A percentile compares a stretch with the other conserved stretches of the same genome.
These are phyloP conservation scores for Dromiciops gliroides DNA, from an alignment of 2,113 vertebrate species.

Conservation along the genomic window DNA sequence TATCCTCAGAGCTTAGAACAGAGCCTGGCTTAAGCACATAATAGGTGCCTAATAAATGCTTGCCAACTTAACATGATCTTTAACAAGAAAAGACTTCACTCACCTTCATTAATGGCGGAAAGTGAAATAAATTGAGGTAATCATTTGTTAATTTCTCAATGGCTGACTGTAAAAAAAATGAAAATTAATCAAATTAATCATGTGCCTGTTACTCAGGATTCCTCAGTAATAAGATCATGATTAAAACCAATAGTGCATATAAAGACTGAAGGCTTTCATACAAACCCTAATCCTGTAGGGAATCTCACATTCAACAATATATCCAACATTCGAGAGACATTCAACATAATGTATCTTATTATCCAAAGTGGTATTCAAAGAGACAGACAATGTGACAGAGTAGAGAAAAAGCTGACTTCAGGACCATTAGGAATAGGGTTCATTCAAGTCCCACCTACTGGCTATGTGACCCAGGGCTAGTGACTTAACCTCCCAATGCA, in stretches of 20 bases:
- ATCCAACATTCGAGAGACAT: conserved; percentile 14
- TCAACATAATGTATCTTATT: neutral
- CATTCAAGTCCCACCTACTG: neutral
- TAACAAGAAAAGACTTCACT: conserved; percentile 54
- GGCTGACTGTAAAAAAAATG: conserved; percentile 87
- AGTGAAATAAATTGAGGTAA: conserved; percentile 96
- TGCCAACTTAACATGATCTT: neutral
- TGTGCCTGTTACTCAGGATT: conserved; percentile 63
- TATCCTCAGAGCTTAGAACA: neutral
- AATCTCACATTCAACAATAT: conserved; percentile 40
- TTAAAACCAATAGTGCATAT: conserved; percentile 27
- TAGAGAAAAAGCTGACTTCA: neutral
- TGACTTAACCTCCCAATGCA: neutral
- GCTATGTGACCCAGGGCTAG: neutral
- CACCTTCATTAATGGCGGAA: conserved; percentile 96
- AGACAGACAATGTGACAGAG: neutral
- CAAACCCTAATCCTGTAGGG: neutral
- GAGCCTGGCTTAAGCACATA: neutral
- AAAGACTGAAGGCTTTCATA: conserved; percentile 44
- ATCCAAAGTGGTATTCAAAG: neutral
- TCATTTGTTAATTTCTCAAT: conserved; percentile 96
- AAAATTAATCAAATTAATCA: conserved; percentile 58
- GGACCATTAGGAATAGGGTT: neutral
- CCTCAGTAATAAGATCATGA: conserved; percentile 38
- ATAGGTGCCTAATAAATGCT: neutral